A percentile compares a stretch with the other conserved stretches of the same genome.
These are phyloP conservation scores for Chlorops oryzae DNA, from an alignment of 1,140 invertebrate genomes.

Conservation along the genomic window DNA sequence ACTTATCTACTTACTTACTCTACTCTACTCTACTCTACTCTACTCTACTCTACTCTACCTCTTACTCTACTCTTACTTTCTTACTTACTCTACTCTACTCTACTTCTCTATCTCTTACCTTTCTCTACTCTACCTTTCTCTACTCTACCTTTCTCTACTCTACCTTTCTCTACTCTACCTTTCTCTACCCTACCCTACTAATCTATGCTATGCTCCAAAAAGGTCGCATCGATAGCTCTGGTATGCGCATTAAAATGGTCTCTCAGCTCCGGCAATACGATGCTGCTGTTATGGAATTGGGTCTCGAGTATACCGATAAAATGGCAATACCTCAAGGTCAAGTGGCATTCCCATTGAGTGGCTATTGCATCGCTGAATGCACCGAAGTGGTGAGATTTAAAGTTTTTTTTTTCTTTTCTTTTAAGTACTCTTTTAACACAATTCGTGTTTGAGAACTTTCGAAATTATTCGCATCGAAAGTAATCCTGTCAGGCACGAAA, in stretches of 20 bases:
- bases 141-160: no score
- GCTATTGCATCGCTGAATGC: constrained; percentile 89
- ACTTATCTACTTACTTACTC: no score
- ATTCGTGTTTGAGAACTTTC: no score
- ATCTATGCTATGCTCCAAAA: no score
- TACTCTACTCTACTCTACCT: no score
- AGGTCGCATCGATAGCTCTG: constrained; percentile 84
- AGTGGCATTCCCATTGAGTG: constrained; percentile 71
- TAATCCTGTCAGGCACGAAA: neutral
- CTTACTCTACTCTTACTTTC: no score
- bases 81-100: no score
- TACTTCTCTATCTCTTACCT: no score
- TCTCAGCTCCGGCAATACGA: constrained; percentile 71
- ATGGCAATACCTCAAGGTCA: constrained; percentile 92
- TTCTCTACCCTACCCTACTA: neutral
- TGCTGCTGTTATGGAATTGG: constrained; percentile 93
- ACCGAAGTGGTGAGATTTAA: constrained; percentile 66
- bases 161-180: no score
- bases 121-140: no score
- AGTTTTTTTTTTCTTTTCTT: neutral
- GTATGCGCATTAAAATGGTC: constrained; percentile 73
- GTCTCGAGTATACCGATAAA: constrained; percentile 94
- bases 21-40: no score
- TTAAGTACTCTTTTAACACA: no score
- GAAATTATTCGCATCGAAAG: neutral